Percentiles rank a stretch among this genome's conserved stretches.
Conservation (phyloP, 1,140 invertebrate species). For the Halictus rubicundus region DNA sequence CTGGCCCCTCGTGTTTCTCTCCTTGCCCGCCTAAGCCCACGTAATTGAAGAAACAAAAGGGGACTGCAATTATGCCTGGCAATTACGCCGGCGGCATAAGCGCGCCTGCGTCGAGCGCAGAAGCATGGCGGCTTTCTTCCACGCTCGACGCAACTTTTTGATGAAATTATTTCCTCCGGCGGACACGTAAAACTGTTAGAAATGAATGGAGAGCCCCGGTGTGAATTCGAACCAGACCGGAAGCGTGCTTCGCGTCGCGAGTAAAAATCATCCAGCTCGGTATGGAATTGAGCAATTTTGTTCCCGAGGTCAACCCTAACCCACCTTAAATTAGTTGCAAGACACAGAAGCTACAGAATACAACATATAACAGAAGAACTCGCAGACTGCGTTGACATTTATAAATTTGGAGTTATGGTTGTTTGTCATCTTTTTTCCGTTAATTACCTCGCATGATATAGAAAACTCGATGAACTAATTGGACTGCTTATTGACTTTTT, state of each 20-base stretch:
- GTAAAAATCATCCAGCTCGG: slow-evolving; percentile 1
- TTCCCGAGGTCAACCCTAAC: neutral
- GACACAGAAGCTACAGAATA: no score
- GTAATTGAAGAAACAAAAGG: slow-evolving; percentile 77
- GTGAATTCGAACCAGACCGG: slow-evolving; percentile 1
- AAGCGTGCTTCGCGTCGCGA: slow-evolving; percentile 16
- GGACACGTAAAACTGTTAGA: slow-evolving; percentile 31
- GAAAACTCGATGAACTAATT: no score
- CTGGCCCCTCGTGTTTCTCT: slow-evolving; percentile 22
- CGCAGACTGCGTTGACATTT: no score
- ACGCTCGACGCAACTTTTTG: slow-evolving; percentile 59
- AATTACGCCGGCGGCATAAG: slow-evolving; percentile 62
- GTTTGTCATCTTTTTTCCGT: no score
- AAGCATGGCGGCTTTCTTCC: slow-evolving; percentile 57
- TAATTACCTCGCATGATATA: no score
- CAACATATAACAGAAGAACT: no score
- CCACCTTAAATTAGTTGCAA: no score
- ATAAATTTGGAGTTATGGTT: no score
- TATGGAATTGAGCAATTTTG: slow-evolving; percentile 11
- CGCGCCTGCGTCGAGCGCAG: slow-evolving; percentile 35
- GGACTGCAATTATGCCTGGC: slow-evolving; percentile 70
- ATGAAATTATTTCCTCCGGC: slow-evolving; percentile 65
- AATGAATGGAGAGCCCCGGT: neutral
- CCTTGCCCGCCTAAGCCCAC: slow-evolving; percentile 63
- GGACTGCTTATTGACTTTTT: no score